A percentile compares a stretch with the other conserved stretches of the same genome.
Conservation (phyloP, 2,888 invertebrate species). For the Drosophila paramelanica region DNA sequence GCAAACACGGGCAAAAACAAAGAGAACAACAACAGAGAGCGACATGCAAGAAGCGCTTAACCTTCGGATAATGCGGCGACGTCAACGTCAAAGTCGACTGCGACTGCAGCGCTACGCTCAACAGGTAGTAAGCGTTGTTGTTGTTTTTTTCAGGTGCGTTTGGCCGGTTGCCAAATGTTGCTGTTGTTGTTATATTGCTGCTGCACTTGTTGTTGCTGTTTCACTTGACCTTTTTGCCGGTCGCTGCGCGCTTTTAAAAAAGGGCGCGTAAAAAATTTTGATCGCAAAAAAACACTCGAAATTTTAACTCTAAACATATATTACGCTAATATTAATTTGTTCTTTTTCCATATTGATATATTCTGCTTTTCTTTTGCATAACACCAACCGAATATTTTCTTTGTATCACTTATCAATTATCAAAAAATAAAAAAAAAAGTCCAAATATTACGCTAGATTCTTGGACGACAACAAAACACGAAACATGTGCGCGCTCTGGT, state of each 20-base stretch:
- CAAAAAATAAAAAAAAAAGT: conserved; percentile 22
- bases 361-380: conserved; percentile 27
- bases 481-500: neutral
- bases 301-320: neutral
- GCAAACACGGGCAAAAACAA: conserved; percentile 3
- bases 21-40: conserved; percentile 1
- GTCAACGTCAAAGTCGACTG: neutral
- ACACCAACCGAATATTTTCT: conserved; percentile 18
- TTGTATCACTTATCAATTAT: conserved; percentile 39
- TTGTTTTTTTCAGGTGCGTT: neutral
- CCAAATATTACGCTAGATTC: neutral
- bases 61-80: conserved; percentile 41
- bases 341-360: neutral
- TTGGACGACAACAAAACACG: neutral
- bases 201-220: conserved; percentile 38
- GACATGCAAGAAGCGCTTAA: conserved; percentile 33
- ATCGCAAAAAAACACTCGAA: neutral
- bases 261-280: conserved; percentile 21
- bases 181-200: neutral
- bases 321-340: conserved; percentile 18
- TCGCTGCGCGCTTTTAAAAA: neutral
- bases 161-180: conserved; percentile 15
- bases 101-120: conserved; percentile 39
- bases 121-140: conserved; percentile 49
- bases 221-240: conserved; percentile 27